Percentiles rank a stretch among this genome's conserved stretches.
Evolutionary conservation across 2,113 vertebrate species (phyloP).

Genomic region (Aspidoscelis tigris): DNA sequence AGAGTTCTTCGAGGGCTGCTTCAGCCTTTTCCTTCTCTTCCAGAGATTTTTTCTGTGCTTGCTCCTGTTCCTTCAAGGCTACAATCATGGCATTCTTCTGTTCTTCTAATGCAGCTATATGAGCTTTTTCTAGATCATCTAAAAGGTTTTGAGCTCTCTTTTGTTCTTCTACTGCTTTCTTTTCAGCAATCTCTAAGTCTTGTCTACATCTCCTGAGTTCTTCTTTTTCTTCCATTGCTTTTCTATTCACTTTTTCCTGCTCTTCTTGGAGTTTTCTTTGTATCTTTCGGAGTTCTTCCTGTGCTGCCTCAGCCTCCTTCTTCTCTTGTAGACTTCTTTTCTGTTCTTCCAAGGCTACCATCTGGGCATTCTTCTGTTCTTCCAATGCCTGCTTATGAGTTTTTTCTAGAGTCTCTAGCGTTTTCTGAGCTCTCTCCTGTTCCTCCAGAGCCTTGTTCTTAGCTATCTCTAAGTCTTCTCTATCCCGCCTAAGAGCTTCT

Average conservation of each 20-base stretch:
- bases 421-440: conserved; percentile 8
- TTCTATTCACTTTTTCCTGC: conserved; percentile 11
- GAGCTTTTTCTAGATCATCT: neutral
- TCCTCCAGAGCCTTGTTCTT: neutral
- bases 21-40: neutral
- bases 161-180: neutral
- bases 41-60: neutral
- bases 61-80: conserved; percentile 4
- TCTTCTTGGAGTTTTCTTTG: neutral
- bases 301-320: neutral
- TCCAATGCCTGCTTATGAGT: conserved; percentile 8
- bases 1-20: neutral
- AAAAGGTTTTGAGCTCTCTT: neutral
- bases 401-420: neutral
- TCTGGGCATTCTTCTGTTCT: conserved; percentile 3
- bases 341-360: conserved; percentile 13
- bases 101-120: neutral
- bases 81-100: neutral
- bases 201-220: neutral
- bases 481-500: neutral
- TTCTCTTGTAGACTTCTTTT: neutral
- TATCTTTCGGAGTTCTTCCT: neutral
- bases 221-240: neutral
- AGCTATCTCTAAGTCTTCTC: neutral
- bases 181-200: neutral